Percentiles rank a stretch among this genome's conserved stretches.
These are phyloP conservation scores for Timema podura DNA, from an alignment of 2,888 invertebrate genomes.

Conservation along the genomic window DNA sequence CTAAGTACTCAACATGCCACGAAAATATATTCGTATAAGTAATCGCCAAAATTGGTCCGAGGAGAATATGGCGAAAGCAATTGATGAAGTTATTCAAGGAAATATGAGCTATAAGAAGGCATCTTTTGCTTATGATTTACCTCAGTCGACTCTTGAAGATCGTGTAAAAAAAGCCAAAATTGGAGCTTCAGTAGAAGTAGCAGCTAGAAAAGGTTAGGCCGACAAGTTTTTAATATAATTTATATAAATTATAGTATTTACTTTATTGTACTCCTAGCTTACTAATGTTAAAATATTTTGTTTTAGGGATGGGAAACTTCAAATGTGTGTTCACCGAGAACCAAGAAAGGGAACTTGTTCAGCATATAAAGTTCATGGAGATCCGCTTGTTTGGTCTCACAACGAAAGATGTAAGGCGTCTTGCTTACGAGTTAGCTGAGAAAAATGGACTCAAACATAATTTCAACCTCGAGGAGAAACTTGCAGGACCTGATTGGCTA, in stretches of 20 bases:
- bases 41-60: background rate
- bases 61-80: slow-evolving; percentile 6
- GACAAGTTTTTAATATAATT: background rate
- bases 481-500: background rate
- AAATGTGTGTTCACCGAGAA: background rate
- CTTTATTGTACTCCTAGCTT: background rate
- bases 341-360: background rate
- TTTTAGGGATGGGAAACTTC: slow-evolving; percentile 1
- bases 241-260: background rate
- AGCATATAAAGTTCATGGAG: background rate
- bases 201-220: background rate
- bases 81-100: background rate
- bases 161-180: background rate
- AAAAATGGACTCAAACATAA: background rate
- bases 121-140: background rate
- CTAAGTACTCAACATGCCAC: background rate
- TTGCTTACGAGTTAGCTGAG: background rate
- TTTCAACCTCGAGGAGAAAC: background rate
- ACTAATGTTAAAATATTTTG: too few species aligned
- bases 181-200: background rate
- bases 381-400: background rate
- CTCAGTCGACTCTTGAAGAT: background rate
- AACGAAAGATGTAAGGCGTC: background rate
- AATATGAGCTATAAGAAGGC: background rate
- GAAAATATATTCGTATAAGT: background rate